phyloP scores from a whole-genome alignment of 2,888 invertebrate species.

The Nebria brevicollis region DNA sequence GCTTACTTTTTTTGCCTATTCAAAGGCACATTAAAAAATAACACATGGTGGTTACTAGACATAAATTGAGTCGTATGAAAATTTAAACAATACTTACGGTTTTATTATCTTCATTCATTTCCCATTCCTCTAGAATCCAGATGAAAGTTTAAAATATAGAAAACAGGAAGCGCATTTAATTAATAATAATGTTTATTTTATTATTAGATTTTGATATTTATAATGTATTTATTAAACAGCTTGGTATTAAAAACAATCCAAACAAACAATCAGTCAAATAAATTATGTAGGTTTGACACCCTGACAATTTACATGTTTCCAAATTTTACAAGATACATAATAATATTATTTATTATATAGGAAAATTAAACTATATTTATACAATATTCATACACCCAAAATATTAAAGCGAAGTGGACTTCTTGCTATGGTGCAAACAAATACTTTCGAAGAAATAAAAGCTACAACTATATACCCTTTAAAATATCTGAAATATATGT shows the following conservation, averaged over 20 bases:
- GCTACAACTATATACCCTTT: constrained; percentile 58
- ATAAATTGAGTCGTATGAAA: too few species aligned
- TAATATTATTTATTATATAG: constrained; percentile 30
- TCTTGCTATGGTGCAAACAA: constrained; percentile 47
- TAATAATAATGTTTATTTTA: constrained; percentile 44
- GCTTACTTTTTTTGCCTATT: too few species aligned
- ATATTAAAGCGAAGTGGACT: constrained; percentile 46
- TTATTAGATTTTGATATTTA: constrained; percentile 45
- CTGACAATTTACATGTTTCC: constrained; percentile 46
- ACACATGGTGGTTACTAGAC: too few species aligned
- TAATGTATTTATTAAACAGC: constrained; percentile 47
- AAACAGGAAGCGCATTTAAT: constrained; percentile 5
- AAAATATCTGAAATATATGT: constrained; percentile 68
- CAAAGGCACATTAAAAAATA: too few species aligned
- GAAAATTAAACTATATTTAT: constrained; percentile 43
- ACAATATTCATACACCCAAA: constrained; percentile 46
- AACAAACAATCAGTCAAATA: constrained; percentile 46
- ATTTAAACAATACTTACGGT: too few species aligned
- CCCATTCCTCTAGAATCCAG: too few species aligned
- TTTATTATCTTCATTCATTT: too few species aligned
- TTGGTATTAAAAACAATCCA: constrained; percentile 47
- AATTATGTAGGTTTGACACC: constrained; percentile 46
- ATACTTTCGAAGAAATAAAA: constrained; percentile 45
- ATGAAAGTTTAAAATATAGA: neutral
- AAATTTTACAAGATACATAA: constrained; percentile 46